Evolutionary conservation across 2,888 invertebrate genomes (phyloP).

Genomic region (Micoletzkya japonica): DNA sequence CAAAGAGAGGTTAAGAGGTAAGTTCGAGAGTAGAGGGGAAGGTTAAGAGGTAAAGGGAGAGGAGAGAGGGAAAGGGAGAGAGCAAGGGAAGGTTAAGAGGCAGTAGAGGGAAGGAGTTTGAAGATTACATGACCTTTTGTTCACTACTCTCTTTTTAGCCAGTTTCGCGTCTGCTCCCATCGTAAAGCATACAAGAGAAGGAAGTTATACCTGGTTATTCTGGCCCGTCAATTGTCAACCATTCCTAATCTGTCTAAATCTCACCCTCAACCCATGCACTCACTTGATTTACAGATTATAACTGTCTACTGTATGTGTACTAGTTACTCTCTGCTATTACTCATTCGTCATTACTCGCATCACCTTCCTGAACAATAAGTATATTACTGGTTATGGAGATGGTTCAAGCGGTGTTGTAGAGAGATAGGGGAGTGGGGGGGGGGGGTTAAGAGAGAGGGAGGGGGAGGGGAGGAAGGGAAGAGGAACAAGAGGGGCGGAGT

Average conservation of each 20-base stretch:
- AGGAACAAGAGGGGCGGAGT: constrained; percentile 1
- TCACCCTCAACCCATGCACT: no score
- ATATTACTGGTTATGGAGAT: no score
- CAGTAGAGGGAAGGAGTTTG: background rate
- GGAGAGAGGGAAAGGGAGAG: background rate
- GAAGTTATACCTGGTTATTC: no score
- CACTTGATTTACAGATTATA: no score
- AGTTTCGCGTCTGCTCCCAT: no score
- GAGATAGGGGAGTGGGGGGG: background rate
- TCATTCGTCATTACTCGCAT: constrained; percentile 23
- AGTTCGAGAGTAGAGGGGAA: background rate
- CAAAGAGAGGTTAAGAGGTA: background rate
- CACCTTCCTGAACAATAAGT: no score
- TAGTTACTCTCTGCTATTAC: no score
- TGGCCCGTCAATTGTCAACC: no score
- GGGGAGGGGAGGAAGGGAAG: background rate
- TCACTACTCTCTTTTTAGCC: no score
- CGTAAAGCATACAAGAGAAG: no score
- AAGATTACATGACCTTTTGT: background rate
- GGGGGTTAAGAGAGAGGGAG: background rate
- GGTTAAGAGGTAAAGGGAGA: background rate
- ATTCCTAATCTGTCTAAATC: no score
- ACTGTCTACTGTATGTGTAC: no score
- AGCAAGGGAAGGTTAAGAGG: constrained; percentile 1
- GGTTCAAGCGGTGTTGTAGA: constrained; percentile 8